phyloP scores from a whole-genome alignment of 1,140 invertebrate genomes.

The Babylonia areolata region DNA sequence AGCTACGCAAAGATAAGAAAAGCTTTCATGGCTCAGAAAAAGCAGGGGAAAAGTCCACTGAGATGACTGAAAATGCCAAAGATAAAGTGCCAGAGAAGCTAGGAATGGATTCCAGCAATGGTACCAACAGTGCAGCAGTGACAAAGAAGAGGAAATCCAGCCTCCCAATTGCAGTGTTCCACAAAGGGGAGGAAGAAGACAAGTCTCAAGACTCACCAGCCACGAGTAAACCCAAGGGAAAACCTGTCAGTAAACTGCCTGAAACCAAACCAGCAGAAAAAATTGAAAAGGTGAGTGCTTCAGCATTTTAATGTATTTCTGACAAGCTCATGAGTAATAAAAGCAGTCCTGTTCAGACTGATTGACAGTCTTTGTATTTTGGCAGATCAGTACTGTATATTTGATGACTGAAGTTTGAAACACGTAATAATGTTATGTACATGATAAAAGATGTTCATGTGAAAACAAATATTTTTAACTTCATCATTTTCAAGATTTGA shows the following conservation, averaged over 20 bases:
- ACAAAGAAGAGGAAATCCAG: constrained; percentile 17
- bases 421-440: no score
- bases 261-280: background rate
- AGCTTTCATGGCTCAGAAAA: background rate
- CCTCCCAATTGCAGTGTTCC: background rate
- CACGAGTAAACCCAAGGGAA: background rate
- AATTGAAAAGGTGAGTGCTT: background rate
- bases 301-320: no score
- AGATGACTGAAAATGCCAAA: background rate
- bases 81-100: background rate
- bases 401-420: no score
- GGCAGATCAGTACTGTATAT: no score
- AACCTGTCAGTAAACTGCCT: background rate
- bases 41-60: background rate
- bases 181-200: background rate
- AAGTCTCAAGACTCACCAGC: background rate
- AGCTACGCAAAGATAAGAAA: background rate
- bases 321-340: no score
- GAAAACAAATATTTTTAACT: no score
- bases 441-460: no score
- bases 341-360: no score
- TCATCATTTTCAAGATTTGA: no score
- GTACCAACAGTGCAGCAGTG: background rate
- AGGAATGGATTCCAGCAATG: background rate
- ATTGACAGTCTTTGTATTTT: no score